A percentile compares a stretch with the other conserved stretches of the same genome.
These are phyloP conservation scores for Mimachlamys varia DNA, from an alignment of 2,888 invertebrate genomes.

Conservation along the genomic window DNA sequence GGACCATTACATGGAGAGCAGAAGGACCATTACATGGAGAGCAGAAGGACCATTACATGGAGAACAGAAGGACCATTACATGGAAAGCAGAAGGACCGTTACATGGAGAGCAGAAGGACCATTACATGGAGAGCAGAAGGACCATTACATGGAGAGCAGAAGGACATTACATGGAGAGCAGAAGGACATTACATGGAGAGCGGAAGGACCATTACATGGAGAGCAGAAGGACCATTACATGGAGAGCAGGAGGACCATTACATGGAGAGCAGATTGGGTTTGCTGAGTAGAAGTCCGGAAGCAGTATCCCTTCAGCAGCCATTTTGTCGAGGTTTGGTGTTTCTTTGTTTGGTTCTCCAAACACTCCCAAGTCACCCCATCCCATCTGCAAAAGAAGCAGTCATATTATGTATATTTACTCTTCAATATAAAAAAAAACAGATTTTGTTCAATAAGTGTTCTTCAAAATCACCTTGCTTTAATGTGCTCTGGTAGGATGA, in stretches of 20 bases:
- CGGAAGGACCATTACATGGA: conserved; percentile 83
- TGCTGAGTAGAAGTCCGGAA: conserved; percentile 82
- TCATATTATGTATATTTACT: conserved; percentile 38
- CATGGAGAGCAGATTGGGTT: conserved; percentile 83
- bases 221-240: conserved; percentile 83
- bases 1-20: conserved; percentile 83
- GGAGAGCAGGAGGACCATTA: conserved; percentile 83
- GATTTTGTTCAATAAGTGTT: no score
- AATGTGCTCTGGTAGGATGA: no score
- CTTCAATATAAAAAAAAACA: no score
- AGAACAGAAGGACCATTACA: conserved; percentile 83
- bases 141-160: conserved; percentile 83
- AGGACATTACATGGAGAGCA: conserved; percentile 83
- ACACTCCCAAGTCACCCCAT: conserved; percentile 82
- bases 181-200: conserved; percentile 83
- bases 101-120: conserved; percentile 83
- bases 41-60: conserved; percentile 83
- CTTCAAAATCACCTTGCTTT: no score
- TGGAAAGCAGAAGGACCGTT: conserved; percentile 83
- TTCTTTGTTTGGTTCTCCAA: conserved; percentile 82
- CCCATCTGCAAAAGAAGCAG: conserved; percentile 80
- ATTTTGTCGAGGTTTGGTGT: conserved; percentile 82
- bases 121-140: conserved; percentile 83
- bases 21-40: conserved; percentile 83
- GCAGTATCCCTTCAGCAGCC: conserved; percentile 81